Evolutionary conservation across 30 jellyfish, hydroid and myxozoan species (phyloP), one percentile per base, ranked within the genome.

Genomic region (Hydractinia echinata): DNA sequence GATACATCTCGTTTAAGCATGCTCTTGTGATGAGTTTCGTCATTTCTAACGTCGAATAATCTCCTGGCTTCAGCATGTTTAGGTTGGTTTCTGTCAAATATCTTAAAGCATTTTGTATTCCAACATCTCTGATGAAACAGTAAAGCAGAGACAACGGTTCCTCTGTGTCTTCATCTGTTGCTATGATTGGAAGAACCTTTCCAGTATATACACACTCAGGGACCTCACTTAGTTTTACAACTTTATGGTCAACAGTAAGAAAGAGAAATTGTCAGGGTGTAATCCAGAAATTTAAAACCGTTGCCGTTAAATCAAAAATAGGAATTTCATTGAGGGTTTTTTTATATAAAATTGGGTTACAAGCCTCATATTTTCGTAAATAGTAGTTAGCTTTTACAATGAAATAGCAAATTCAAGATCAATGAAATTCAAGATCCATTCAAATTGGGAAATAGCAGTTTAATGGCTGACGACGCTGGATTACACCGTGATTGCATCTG

Each of bases 1-100:
- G 94, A 85, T 85, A 85, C 94, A 77, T 51, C 4, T 64, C 61
- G 44, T 86, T 68, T 76, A 85, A 74, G 11, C 73, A 51, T 77
- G 71, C n/a, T 51, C 79, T 81, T 20, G 87, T 44, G 8, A 85
- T 85, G 48, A 79, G 62, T 53, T 77, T 79, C 64, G 72, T 53
- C 51, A 76, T 79, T 54, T 77, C 80, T 10, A 11, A 66, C 88
- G 84, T 73, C 39, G 74, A 64, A 64, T 64, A 64, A 64, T 64
- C 74, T 6, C 74, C 74, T n/a, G 74, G 74, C 18, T 64, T 64
- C 74, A 64, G 55, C 69, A 54, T 73, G 15, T 52, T 67, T 51
- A 50, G 77, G 80, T 21, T 85, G 88, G 30, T 76, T 64, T 71
- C 84, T 66, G 51, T 68, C 88, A 52, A 85, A 85, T 13, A 85